Percentiles rank a stretch among this genome's conserved stretches.
Conservation (phyloP, 2,797 vertebrate genomes). For the Hydrophis major region DNA sequence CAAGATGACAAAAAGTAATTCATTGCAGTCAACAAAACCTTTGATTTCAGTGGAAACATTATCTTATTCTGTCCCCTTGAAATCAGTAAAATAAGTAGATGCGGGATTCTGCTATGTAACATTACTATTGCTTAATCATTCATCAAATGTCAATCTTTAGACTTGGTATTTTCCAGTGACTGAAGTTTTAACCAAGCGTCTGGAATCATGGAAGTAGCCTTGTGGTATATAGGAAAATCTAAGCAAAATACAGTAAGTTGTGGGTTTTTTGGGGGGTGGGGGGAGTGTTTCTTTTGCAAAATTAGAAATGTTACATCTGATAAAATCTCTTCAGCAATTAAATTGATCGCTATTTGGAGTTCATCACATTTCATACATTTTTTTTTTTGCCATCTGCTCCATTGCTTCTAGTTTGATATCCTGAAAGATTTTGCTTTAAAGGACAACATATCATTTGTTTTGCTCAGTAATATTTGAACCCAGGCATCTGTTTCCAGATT, state of each 20-base stretch:
- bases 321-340: neutral
- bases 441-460: neutral
- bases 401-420: neutral
- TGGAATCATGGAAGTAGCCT: neutral
- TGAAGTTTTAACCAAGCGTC: neutral
- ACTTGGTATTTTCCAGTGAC: neutral
- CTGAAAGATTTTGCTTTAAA: neutral
- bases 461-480: neutral
- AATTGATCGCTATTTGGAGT: neutral
- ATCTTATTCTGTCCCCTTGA: neutral
- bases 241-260: neutral
- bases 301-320: neutral
- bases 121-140: neutral
- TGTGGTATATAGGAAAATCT: neutral
- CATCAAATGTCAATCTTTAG: neutral
- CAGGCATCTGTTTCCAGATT: neutral
- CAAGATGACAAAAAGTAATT: neutral
- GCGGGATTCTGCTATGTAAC: neutral
- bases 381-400: neutral
- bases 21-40: neutral
- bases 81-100: neutral
- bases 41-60: neutral
- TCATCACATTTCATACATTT: neutral
- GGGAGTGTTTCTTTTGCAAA: neutral
- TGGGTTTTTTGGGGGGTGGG: neutral